A percentile compares a stretch with the other conserved stretches of the same genome.
These are phyloP conservation scores for Ictidomys tridecemlineatus DNA, from an alignment of 2,113 vertebrate genomes.

Conservation along the genomic window DNA sequence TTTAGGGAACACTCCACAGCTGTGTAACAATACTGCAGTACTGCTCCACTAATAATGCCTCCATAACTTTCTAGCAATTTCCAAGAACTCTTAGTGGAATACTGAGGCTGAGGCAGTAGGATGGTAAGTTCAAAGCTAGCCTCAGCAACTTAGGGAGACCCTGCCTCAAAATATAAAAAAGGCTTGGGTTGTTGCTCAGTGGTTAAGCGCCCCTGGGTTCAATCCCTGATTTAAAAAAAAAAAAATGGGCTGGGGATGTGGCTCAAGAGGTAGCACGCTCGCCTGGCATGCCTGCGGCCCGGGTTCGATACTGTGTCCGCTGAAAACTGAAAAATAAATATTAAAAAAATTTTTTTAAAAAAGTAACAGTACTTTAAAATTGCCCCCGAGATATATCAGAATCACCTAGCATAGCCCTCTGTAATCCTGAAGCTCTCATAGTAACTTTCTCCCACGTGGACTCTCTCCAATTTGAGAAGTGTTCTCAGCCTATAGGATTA, in stretches of 20 bases:
- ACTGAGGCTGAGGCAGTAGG: background rate
- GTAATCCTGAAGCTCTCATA: background rate
- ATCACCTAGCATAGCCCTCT: background rate
- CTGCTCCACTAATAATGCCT: background rate
- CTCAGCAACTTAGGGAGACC: too few relatives aligned
- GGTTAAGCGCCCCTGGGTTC: too few relatives aligned
- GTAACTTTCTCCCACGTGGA: background rate
- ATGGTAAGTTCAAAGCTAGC: too few relatives aligned
- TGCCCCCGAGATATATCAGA: background rate
- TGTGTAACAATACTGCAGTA: background rate
- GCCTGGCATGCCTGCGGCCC: too few relatives aligned
- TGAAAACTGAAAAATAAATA: too few relatives aligned
- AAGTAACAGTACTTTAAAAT: constrained; percentile 36
- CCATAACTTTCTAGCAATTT: constrained; percentile 42
- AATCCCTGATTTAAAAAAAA: too few relatives aligned
- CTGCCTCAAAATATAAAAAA: too few relatives aligned
- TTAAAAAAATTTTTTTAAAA: background rate
- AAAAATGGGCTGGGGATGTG: too few relatives aligned
- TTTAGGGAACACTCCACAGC: background rate
- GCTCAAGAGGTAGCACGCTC: too few relatives aligned
- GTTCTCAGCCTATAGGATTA: background rate
- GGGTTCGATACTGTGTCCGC: too few relatives aligned
- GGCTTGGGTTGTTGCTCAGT: too few relatives aligned
- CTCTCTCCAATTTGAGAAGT: background rate
- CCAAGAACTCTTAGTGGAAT: constrained; percentile 24